Conservation (phyloP, 2,888 invertebrate genomes). For the Drosophila diplacantha region DNA sequence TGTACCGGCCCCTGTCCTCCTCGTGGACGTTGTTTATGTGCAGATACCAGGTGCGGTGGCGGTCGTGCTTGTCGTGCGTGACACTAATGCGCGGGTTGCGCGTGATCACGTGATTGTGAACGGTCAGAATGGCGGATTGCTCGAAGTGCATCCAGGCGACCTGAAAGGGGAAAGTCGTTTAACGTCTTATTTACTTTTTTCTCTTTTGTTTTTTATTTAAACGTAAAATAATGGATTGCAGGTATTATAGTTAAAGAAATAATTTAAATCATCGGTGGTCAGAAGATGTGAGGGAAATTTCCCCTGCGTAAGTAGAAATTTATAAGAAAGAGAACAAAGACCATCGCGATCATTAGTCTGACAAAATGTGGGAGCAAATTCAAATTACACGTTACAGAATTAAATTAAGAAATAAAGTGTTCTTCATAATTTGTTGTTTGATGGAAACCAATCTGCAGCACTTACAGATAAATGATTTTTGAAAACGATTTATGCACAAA, state of each 20-base stretch:
- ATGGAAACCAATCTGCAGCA: too few species aligned
- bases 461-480: too few species aligned
- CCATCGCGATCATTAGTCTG: too few species aligned
- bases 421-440: too few species aligned
- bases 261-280: background rate
- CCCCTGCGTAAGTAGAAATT: too few species aligned
- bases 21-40: conserved; percentile 95
- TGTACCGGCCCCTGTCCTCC: conserved; percentile 93
- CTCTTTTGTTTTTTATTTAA: background rate
- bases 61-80: conserved; percentile 91
- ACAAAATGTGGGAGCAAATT: too few species aligned
- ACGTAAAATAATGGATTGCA: background rate
- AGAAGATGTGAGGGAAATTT: too few species aligned
- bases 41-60: conserved; percentile 91
- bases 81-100: conserved; percentile 94
- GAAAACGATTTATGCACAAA: too few species aligned
- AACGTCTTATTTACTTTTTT: background rate
- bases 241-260: background rate
- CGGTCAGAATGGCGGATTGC: conserved; percentile 94
- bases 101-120: conserved; percentile 96
- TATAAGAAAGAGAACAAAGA: too few species aligned
- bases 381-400: too few species aligned
- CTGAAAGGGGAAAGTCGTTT: conserved; percentile 78
- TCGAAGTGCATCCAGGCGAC: conserved; percentile 98
- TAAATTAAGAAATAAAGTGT: too few species aligned